These are phyloP conservation scores for Sebastes dallii DNA, from an alignment of 2,797 vertebrate species.

Conservation along the genomic window DNA sequence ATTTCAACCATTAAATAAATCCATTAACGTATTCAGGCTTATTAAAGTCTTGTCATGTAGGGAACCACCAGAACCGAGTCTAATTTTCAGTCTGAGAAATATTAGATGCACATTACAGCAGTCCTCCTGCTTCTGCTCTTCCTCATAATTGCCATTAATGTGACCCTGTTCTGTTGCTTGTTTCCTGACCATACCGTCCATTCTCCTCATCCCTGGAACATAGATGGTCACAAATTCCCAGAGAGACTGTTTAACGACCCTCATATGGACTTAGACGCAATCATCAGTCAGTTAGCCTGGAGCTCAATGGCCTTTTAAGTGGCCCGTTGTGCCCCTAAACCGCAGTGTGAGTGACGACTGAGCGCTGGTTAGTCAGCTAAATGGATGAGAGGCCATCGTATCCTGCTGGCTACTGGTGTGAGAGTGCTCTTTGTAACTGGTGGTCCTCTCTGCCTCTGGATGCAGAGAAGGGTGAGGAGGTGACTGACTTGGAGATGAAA, in stretches of 20 bases:
- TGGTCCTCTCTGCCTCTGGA: neutral
- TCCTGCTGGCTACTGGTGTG: slow-evolving; percentile 32
- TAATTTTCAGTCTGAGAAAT: neutral
- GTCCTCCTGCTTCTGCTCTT: neutral
- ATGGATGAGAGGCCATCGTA: slow-evolving; percentile 26
- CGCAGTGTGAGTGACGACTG: slow-evolving; percentile 10
- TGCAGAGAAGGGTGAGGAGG: neutral
- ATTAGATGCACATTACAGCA: neutral
- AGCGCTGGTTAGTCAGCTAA: slow-evolving; percentile 20
- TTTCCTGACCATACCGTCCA: slow-evolving; percentile 23
- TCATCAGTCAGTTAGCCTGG: slow-evolving; percentile 52
- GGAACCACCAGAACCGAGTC: neutral
- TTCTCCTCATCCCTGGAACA: neutral
- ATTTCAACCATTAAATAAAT: neutral
- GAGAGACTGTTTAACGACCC: slow-evolving; percentile 51
- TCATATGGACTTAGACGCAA: slow-evolving; percentile 27
- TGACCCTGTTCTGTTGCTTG: neutral
- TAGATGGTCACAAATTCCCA: slow-evolving; percentile 42
- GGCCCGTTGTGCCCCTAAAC: slow-evolving; percentile 27
- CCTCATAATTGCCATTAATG: neutral
- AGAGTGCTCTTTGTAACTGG: slow-evolving; percentile 7
- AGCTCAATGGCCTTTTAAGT: slow-evolving; percentile 46
- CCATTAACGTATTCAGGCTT: neutral
- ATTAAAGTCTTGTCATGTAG: neutral
- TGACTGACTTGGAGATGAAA: neutral